Evolutionary conservation across 1,140 invertebrate genomes (phyloP), one percentile per base, ranked within the genome.

Genomic region (Choristoneura fumiferana): DNA sequence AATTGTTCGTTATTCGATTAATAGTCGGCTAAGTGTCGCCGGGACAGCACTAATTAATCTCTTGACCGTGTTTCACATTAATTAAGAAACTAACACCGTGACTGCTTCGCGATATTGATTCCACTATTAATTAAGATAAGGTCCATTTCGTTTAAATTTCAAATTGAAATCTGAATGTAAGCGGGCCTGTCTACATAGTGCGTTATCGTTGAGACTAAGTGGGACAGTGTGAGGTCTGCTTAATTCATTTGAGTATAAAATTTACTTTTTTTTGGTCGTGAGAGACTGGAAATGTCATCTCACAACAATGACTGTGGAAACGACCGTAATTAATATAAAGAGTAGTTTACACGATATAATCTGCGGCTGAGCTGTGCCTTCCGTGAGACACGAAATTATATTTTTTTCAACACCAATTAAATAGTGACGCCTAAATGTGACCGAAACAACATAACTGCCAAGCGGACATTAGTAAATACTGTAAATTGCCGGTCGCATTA

Each of bases 401-500:
- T 81, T 83, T 85, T 84, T 84, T 85, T 87, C 81, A 78, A 84
- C 84, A 82, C 75, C 73, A 84, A 81, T 85, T 87, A 82, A 71
- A 72, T 75, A 76, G 43, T 49, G 43, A 83, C 71, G 71, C 64
- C 72, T 70, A 78, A 84, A 83, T 81, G 71, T 76, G 75, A 76
- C 74, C 71, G 72, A 81, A 79, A 81, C 71, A 78, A 71, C 76
- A 76, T 78, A 59, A 70, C 67, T 69, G 68, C 57, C 69, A 63
- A 76, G 66, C 62, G 60, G 58, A 60, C 62, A 65, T 69, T 73
- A 77, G 69, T 65, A 59, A 66, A 62, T 60, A 69, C 52, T 45
- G 37, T 54, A 62, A 70, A 67, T 67, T 64, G 65, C 64, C 36
- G 43, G 14, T 1, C 8, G 63, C 60, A 60, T 62, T 54, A 60